These are phyloP conservation scores for Argyrosomus regius DNA, from an alignment of 2,797 vertebrate genomes.

Conservation along the genomic window DNA sequence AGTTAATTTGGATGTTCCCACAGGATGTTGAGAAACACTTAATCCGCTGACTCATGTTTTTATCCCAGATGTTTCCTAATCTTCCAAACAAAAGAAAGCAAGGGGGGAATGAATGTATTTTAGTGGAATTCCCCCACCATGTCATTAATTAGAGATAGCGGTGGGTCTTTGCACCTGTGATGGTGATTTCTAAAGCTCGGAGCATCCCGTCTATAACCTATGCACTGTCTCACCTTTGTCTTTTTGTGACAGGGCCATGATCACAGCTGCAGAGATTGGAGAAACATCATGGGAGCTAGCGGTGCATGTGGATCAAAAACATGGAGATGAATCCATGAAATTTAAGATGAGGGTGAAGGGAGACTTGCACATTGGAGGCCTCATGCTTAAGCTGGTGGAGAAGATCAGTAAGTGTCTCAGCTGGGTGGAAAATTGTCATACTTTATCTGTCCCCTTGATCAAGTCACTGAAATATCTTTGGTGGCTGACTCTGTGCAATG, in stretches of 20 bases:
- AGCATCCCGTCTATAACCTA: slow-evolving; percentile 11
- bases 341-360: slow-evolving; percentile 90
- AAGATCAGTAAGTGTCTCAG: slow-evolving; percentile 90
- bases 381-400: slow-evolving; percentile 98
- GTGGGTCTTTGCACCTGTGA: background rate
- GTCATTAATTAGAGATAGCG: slow-evolving; percentile 9
- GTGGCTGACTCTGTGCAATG: background rate
- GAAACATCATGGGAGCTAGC: slow-evolving; percentile 92
- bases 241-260: slow-evolving; percentile 81
- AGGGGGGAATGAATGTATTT: slow-evolving; percentile 4
- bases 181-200: background rate
- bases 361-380: slow-evolving; percentile 94
- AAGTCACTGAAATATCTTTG: background rate
- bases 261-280: slow-evolving; percentile 84
- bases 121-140: slow-evolving; percentile 16
- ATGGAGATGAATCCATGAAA: slow-evolving; percentile 80
- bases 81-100: slow-evolving; percentile 37
- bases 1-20: slow-evolving; percentile 43
- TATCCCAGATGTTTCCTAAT: slow-evolving; percentile 54
- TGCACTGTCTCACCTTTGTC: slow-evolving; percentile 26
- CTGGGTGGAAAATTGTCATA: background rate
- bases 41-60: slow-evolving; percentile 48
- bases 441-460: too few relatives aligned
- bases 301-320: slow-evolving; percentile 89
- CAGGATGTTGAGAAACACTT: slow-evolving; percentile 63